phyloP scores from a whole-genome alignment of 1,140 invertebrate genomes.

The Drosophila pandora region DNA sequence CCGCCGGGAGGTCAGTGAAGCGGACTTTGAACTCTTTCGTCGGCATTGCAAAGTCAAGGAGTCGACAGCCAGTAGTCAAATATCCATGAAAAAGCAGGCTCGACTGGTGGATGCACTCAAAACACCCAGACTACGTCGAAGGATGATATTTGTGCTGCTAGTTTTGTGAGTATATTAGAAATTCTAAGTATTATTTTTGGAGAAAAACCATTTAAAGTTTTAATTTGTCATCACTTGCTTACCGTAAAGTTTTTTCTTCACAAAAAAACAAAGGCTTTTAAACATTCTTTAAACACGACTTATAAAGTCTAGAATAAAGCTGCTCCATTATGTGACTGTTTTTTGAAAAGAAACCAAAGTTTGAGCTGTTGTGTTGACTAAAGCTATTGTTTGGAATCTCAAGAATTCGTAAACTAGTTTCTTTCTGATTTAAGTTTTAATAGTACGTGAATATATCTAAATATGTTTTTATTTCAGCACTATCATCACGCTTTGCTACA shows the following conservation, averaged over 20 bases:
- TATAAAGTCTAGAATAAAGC: neutral
- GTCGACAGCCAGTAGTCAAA: slow-evolving; percentile 7
- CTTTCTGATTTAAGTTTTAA: neutral
- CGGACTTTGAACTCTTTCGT: slow-evolving; percentile 83
- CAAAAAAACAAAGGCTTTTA: no score
- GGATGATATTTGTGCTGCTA: slow-evolving; percentile 31
- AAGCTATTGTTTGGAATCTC: slow-evolving; percentile 5
- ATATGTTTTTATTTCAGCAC: slow-evolving; percentile 81
- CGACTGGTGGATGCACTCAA: slow-evolving; percentile 53
- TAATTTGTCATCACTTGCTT: neutral
- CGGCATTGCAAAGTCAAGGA: slow-evolving; percentile 44
- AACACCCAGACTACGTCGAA: slow-evolving; percentile 43
- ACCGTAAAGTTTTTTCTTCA: neutral
- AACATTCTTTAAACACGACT: neutral
- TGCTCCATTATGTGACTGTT: neutral
- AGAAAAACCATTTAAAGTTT: neutral
- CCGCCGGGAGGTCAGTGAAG: slow-evolving; percentile 76
- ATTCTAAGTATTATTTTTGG: neutral
- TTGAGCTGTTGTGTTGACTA: neutral
- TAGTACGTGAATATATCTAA: neutral
- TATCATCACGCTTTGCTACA: slow-evolving; percentile 86
- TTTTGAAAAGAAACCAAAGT: neutral
- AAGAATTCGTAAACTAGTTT: slow-evolving; percentile 20
- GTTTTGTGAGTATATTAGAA: slow-evolving; percentile 47
- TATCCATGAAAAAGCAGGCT: slow-evolving; percentile 59